Evolutionary conservation across 1,140 invertebrate species (phyloP).

Genomic region (Mactra quadrangularis): DNA sequence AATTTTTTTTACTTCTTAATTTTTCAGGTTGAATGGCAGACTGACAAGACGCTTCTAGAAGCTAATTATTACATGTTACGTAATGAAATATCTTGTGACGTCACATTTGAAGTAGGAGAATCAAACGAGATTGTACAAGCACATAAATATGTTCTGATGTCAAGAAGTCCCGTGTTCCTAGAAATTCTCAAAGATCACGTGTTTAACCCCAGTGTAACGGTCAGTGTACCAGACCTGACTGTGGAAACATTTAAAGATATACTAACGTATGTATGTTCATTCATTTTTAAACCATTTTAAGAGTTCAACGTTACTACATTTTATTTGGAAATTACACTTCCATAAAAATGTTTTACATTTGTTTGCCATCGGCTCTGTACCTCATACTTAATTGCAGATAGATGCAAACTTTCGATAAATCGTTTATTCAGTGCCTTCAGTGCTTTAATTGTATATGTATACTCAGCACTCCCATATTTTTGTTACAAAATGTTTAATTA

Average conservation of each 20-base stretch:
- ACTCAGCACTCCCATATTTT: no score
- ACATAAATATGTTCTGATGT: conserved; percentile 54
- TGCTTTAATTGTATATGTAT: no score
- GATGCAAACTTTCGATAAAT: not conserved
- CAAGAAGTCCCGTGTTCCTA: conserved; percentile 54
- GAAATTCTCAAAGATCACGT: conserved; percentile 89
- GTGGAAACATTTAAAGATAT: conserved; percentile 85
- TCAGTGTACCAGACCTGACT: conserved; percentile 91
- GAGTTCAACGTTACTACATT: not conserved
- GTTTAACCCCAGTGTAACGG: conserved; percentile 87
- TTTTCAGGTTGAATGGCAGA: conserved; percentile 52
- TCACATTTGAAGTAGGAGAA: conserved; percentile 58
- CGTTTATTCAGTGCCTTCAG: no score
- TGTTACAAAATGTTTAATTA: no score
- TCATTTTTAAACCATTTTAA: not conserved
- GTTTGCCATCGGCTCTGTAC: no score
- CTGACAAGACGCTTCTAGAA: conserved; percentile 32
- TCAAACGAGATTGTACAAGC: conserved; percentile 21
- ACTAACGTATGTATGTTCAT: conserved; percentile 84
- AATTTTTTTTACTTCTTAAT: no score
- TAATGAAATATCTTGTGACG: conserved; percentile 56
- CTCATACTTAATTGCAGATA: not conserved
- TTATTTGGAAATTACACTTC: no score
- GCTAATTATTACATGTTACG: conserved; percentile 50
- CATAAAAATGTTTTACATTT: no score